Evolutionary conservation across 1,140 invertebrate genomes (phyloP), one percentile per base, ranked within the genome.

Genomic region (Bacillus rossius): DNA sequence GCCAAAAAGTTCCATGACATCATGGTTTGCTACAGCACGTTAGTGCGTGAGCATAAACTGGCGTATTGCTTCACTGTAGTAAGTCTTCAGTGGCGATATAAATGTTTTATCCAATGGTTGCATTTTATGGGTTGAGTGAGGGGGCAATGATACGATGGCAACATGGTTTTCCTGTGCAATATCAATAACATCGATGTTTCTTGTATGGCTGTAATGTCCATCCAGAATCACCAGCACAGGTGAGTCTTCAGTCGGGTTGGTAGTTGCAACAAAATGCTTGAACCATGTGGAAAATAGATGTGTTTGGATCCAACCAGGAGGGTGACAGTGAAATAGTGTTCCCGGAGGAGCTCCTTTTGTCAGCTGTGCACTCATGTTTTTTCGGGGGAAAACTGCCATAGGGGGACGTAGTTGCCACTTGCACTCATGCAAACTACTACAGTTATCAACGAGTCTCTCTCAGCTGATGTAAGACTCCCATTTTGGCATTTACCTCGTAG

Each of bases 111-210:
- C 72, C 14, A 75, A 59, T 2, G 71, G 71, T 57, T 77, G 73
- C 23, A 77, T 57, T 59, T 65, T 64, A 55, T 77, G 73, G 13
- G 67, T 70, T 51, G 64, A 66, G 52, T 74, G 70, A 29, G 71
- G 70, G 13, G 57, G 70, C 14, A 71, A 52, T 45, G 65, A 72
- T 14, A 74, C 17, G 20, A 76, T 67, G 8, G 65, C 60, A 0
- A 73, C 64, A 17, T 66, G 51, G 67, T 73, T 69, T 57, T 71
- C 61, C 42, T 63, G 62, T 47, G 71, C 67, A 8, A 65, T 23
- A 22, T 70, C 61, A 38, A 75, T 68, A 0, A 71, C 47, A 10
- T 73, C 67, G 16, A 76, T 51, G 64, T 71, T 76, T 58, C 66
- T 65, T 22, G 68, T 72, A 57, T 75, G 70, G 8, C 64, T 69